Conservation (phyloP, 2,113 vertebrate species). For the Anseranas semipalmata region DNA sequence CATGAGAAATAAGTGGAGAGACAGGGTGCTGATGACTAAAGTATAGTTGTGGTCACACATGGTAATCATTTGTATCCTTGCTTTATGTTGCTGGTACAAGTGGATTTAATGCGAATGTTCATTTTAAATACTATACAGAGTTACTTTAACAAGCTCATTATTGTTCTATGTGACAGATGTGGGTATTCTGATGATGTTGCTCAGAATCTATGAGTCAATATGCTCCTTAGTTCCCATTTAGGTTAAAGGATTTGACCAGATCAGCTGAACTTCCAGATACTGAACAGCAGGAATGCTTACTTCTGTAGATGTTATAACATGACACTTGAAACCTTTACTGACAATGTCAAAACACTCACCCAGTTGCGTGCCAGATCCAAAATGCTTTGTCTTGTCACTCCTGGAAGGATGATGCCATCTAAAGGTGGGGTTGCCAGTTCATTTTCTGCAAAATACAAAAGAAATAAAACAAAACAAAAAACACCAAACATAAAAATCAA, state of each 20-base stretch:
- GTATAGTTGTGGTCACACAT: neutral
- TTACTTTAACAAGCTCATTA: neutral
- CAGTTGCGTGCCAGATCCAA: conserved; percentile 83
- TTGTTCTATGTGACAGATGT: conserved; percentile 4
- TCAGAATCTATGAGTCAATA: neutral
- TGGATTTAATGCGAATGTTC: conserved; percentile 16
- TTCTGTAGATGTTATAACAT: neutral
- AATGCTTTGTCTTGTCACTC: conserved; percentile 87
- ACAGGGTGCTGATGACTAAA: conserved; percentile 6
- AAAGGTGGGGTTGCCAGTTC: conserved; percentile 90
- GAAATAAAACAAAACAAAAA: neutral
- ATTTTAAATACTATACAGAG: neutral
- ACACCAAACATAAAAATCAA: neutral
- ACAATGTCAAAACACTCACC: conserved; percentile 75
- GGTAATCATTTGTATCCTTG: neutral
- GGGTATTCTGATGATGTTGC: neutral
- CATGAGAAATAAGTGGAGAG: neutral
- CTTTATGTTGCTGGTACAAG: neutral
- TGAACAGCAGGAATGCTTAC: neutral
- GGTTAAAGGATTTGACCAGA: neutral
- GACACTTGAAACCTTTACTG: neutral
- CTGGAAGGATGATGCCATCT: conserved; percentile 91
- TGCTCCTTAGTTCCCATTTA: neutral
- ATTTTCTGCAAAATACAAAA: conserved; percentile 78
- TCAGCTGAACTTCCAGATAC: neutral